phyloP scores from a whole-genome alignment of 2,888 invertebrate genomes.

The Eupelmus urozonus region DNA sequence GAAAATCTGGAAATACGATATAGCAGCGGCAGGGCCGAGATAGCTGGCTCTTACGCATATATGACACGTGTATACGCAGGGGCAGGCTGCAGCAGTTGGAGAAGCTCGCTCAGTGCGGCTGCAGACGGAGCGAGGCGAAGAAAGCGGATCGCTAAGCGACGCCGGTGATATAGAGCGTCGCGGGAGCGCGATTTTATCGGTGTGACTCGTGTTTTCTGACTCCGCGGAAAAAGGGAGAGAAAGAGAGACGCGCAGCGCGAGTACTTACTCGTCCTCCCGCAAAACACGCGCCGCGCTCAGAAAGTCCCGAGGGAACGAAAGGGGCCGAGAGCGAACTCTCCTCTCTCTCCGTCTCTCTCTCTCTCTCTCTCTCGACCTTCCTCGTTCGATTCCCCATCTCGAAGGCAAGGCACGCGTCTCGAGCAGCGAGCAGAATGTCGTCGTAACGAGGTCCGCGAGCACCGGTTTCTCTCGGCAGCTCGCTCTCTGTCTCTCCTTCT shows the following conservation, averaged over 20 bases:
- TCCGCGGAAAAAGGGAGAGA: constrained; percentile 46
- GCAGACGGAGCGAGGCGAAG: not conserved
- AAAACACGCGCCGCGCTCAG: constrained; percentile 47
- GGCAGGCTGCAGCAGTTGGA: not conserved
- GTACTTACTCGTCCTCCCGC: not conserved
- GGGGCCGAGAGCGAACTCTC: constrained; percentile 43
- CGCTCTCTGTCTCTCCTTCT: constrained; percentile 55
- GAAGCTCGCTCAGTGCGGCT: too few relatives aligned
- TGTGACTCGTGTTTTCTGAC: constrained; percentile 63
- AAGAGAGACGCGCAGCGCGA: constrained; percentile 17
- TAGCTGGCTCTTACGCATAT: not conserved
- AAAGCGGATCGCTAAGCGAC: not conserved
- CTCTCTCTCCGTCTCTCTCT: constrained; percentile 58
- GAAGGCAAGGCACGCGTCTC: constrained; percentile 77
- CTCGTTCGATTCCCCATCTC: constrained; percentile 71
- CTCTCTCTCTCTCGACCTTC: constrained; percentile 60
- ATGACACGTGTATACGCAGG: not conserved
- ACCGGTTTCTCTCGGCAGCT: constrained; percentile 61
- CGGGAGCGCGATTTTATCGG: constrained; percentile 50
- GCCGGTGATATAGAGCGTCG: too few relatives aligned
- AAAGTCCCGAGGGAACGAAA: constrained; percentile 61
- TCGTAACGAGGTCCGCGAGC: constrained; percentile 75
- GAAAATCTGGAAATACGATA: constrained; percentile 54
- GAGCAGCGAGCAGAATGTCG: constrained; percentile 73
- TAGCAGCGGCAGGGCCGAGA: not conserved